These are phyloP conservation scores for Hedychridium roseum DNA, from an alignment of 2,888 invertebrate genomes.

Conservation along the genomic window DNA sequence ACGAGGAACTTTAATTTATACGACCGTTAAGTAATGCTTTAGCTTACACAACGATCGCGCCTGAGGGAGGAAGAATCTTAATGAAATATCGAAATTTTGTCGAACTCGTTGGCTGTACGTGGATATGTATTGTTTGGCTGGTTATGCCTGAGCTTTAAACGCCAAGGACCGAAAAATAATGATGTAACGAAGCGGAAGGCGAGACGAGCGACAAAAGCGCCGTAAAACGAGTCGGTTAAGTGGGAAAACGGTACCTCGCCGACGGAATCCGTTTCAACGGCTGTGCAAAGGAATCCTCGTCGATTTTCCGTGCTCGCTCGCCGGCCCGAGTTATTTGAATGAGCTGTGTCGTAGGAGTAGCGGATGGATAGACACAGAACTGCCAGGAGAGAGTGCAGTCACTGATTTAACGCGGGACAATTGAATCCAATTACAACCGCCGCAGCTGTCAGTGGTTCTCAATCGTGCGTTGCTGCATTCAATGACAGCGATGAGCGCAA, in stretches of 20 bases:
- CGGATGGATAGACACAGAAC: slow-evolving; percentile 51
- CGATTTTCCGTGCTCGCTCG: slow-evolving; percentile 40
- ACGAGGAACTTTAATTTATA: no score
- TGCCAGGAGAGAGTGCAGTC: slow-evolving; percentile 55
- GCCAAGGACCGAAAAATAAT: neutral
- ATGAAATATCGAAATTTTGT: no score
- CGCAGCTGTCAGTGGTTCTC: slow-evolving; percentile 53
- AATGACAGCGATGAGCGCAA: neutral
- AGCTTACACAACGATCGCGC: no score
- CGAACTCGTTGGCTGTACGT: no score
- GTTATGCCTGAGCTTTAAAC: neutral
- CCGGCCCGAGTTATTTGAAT: slow-evolving; percentile 49
- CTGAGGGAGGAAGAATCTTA: no score
- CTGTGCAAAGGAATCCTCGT: slow-evolving; percentile 32
- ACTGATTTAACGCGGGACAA: slow-evolving; percentile 64
- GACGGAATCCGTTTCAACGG: slow-evolving; percentile 28
- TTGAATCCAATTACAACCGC: slow-evolving; percentile 63
- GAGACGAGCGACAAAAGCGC: no score
- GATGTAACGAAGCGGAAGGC: no score
- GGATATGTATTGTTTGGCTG: neutral
- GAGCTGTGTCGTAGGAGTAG: slow-evolving; percentile 51
- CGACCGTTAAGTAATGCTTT: no score
- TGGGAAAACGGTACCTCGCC: slow-evolving; percentile 14
- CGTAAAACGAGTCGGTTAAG: no score
- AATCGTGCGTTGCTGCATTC: slow-evolving; percentile 27